These are phyloP conservation scores for Pyrocoelia pectoralis DNA, from an alignment of 2,888 invertebrate species.

Conservation along the genomic window DNA sequence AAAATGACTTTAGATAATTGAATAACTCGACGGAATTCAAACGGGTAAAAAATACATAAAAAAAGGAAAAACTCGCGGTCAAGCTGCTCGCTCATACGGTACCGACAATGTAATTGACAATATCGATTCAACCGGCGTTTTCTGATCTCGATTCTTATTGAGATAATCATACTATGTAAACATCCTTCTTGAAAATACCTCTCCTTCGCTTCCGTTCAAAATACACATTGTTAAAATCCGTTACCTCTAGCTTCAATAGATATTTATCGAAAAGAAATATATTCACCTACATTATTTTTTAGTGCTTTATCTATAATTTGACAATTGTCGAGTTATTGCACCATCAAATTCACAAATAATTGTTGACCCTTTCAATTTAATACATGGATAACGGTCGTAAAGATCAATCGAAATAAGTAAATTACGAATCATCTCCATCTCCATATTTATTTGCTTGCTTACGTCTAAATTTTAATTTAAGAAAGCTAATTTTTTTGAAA, in stretches of 20 bases:
- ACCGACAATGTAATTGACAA: constrained; percentile 56
- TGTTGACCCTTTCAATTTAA: too few species aligned
- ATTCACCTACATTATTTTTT: neutral
- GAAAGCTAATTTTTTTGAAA: too few species aligned
- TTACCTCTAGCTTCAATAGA: neutral
- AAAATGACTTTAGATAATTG: too few species aligned
- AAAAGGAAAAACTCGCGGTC: constrained; percentile 45
- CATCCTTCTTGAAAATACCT: constrained; percentile 32
- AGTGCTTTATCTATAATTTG: neutral
- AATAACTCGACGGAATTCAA: too few species aligned
- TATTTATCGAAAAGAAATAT: neutral
- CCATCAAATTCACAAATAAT: neutral
- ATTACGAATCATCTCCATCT: too few species aligned
- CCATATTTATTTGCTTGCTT: too few species aligned
- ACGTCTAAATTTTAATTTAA: too few species aligned
- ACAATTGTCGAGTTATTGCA: neutral
- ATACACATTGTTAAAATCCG: constrained; percentile 1
- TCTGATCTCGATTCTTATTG: constrained; percentile 51
- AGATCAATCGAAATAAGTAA: too few species aligned
- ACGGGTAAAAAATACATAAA: neutral
- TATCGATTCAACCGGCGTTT: constrained; percentile 47
- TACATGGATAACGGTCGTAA: too few species aligned
- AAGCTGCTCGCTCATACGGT: constrained; percentile 47
- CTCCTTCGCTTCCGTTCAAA: constrained; percentile 10
- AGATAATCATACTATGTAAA: constrained; percentile 56